Conservation (phyloP, 1,140 invertebrate genomes). For the Drosophila truncata region DNA sequence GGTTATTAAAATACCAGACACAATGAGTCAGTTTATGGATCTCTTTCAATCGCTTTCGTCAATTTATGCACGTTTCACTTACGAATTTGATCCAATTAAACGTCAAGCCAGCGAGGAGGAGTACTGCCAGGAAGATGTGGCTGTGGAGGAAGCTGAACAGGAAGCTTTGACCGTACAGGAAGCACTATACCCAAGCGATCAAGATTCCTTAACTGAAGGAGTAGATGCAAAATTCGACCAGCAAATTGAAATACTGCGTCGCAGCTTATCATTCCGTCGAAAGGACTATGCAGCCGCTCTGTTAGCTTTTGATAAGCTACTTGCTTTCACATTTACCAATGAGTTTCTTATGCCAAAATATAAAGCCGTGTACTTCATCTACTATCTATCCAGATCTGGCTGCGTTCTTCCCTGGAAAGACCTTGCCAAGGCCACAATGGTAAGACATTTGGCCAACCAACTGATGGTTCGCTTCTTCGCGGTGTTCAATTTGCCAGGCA, state of each 20-base stretch:
- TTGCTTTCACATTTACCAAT: neutral
- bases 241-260: neutral
- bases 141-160: neutral
- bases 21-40: neutral
- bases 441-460: slow-evolving; percentile 6
- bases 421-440: neutral
- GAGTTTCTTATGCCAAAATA: neutral
- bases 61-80: neutral
- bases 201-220: rapidly evolving
- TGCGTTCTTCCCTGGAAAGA: neutral
- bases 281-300: neutral
- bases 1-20: neutral
- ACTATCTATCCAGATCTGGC: neutral
- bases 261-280: no score
- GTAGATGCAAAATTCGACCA: neutral
- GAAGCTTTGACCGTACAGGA: neutral
- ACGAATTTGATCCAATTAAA: neutral
- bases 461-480: slow-evolving; percentile 12
- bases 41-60: neutral
- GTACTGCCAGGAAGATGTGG: no score
- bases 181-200: neutral
- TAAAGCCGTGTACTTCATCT: neutral
- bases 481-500: slow-evolving; percentile 6
- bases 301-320: neutral
- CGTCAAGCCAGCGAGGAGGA: neutral